Conservation (phyloP, 2,888 invertebrate genomes). For the Eristalis arbustorum region DNA sequence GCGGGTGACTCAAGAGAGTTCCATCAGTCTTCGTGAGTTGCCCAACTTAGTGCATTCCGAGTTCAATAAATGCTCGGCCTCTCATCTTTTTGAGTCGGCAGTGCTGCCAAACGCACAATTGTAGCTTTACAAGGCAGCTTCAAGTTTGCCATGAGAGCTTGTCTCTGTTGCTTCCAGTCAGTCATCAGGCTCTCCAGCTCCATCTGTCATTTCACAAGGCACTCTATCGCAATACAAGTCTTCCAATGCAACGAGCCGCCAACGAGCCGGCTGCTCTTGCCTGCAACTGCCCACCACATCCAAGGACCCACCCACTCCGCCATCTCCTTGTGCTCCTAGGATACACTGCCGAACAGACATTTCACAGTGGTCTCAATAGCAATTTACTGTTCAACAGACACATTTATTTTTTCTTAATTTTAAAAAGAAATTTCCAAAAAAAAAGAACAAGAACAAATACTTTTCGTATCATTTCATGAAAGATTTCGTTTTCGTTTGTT, state of each 20-base stretch:
- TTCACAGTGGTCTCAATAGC: conserved; percentile 79
- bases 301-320: background rate
- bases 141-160: too few relatives aligned
- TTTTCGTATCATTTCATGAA: conserved; percentile 46
- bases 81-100: too few relatives aligned
- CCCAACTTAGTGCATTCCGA: too few relatives aligned
- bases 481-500: background rate
- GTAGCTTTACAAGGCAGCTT: too few relatives aligned
- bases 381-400: conserved; percentile 46
- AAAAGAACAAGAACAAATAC: background rate
- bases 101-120: too few relatives aligned
- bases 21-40: too few relatives aligned
- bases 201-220: too few relatives aligned
- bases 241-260: background rate
- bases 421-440: conserved; percentile 1
- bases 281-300: background rate
- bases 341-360: conserved; percentile 45
- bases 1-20: too few relatives aligned
- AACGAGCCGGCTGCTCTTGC: background rate
- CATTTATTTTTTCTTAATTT: conserved; percentile 42
- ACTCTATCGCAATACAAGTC: background rate
- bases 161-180: too few relatives aligned
- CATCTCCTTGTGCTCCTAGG: conserved; percentile 44
- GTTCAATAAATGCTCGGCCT: too few relatives aligned
- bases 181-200: too few relatives aligned